Base-by-base conservation (phyloP, 2,797 vertebrate genomes). In the Meda fulgida region DNA sequence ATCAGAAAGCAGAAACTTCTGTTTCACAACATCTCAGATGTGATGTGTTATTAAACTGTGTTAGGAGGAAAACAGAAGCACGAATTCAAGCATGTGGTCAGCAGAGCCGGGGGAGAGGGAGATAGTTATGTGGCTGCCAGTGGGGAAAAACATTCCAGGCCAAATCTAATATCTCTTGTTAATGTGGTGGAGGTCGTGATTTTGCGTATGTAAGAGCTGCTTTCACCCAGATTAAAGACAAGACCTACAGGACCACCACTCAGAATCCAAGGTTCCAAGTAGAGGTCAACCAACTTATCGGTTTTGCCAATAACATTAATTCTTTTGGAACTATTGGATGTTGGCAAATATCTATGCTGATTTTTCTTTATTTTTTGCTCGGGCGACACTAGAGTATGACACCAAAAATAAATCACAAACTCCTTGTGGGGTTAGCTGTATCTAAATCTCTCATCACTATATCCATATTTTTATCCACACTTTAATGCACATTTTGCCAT, bases 1-100 rank as follows among this genome's bases (percentile, higher is more conserved):
- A 73, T 34, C 9, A 76, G 81, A 83, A 84, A 84, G 83, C 34
- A 78, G 73, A 84, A 78, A 84, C 73, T 78, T 63, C 82, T 40
- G 63, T 84, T 84, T 84, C 73, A 84, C 63, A 84, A 78, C 34
- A 65, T 51, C 31, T 83, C 58, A 76, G 23, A 55, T 70, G 34
- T 53, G 23, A 84, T 43, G 65, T 1, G 26, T 84, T 84, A 67
- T 60, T 75, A 84, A 84, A 78, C 75, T 14, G 9, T 53, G 46
- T 67, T 77, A 18, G 81, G 72, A 70, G 19, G 21, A 78, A 77
- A 84, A 58, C 83, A 78, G 83, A 84, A 84, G 75, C 65, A 66
- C 19, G 7, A 78, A 83, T 73, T 70, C 18, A 40, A 78, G 73
- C 82, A 70, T 34, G 82, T 78, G 82, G 82, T 78, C 83, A 43